phyloP scores from a whole-genome alignment of 2,888 invertebrate species.

The Nomada ferruginata region DNA sequence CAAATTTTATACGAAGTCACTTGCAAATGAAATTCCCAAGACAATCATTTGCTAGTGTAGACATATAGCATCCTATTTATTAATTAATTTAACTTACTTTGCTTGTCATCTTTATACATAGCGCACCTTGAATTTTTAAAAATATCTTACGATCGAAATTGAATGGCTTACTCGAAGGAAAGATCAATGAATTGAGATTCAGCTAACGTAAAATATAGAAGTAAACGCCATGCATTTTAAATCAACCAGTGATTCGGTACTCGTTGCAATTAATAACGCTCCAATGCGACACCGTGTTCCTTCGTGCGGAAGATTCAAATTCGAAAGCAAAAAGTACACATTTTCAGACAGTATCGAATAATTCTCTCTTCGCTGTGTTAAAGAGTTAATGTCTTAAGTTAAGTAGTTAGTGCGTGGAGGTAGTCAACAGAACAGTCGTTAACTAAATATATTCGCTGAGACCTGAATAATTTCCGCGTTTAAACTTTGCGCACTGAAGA shows the following conservation, averaged over 20 bases:
- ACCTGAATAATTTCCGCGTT: constrained; percentile 55
- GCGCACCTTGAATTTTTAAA: neutral
- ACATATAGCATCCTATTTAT: too few relatives aligned
- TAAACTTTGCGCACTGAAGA: constrained; percentile 46
- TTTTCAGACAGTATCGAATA: neutral
- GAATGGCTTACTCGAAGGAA: neutral
- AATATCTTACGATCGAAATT: neutral
- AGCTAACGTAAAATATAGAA: neutral
- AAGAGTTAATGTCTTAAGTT: constrained; percentile 56
- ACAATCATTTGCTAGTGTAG: too few relatives aligned
- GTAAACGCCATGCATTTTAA: neutral
- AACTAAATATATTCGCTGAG: constrained; percentile 50
- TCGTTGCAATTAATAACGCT: neutral
- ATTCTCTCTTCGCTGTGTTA: constrained; percentile 21
- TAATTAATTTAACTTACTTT: too few relatives aligned
- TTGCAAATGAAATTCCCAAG: too few relatives aligned
- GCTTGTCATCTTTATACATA: neutral
- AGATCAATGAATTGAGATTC: neutral
- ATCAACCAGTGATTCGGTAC: neutral
- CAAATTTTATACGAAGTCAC: too few relatives aligned
- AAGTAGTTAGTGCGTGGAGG: constrained; percentile 43
- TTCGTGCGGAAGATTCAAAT: neutral
- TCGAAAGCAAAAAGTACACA: neutral
- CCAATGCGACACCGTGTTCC: too few relatives aligned
- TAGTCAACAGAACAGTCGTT: constrained; percentile 53